Evolutionary conservation across 2,888 invertebrate species (phyloP).

Genomic region (Mimumesa dahlbomi): DNA sequence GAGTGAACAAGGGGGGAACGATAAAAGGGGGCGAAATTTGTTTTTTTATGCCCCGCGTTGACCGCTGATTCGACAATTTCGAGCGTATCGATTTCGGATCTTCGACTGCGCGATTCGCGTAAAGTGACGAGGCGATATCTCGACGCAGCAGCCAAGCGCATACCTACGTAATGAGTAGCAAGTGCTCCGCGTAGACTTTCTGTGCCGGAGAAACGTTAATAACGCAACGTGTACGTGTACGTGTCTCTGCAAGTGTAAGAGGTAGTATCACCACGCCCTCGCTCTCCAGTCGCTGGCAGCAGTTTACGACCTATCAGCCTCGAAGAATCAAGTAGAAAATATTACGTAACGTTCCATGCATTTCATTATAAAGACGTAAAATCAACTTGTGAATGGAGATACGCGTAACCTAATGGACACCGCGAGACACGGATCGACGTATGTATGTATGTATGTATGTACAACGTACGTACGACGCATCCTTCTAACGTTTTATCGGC

Average conservation of each 20-base stretch:
- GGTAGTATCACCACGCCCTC: conserved; percentile 54
- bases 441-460: too few species aligned
- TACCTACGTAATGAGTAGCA: conserved; percentile 51
- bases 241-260: too few species aligned
- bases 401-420: not conserved
- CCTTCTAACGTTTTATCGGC: not conserved
- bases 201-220: conserved; percentile 53
- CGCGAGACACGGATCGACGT: not conserved
- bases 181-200: conserved; percentile 41
- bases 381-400: conserved; percentile 8
- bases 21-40: too few species aligned
- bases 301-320: conserved; percentile 10
- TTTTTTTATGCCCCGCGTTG: too few species aligned
- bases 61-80: too few species aligned
- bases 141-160: conserved; percentile 41
- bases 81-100: too few species aligned
- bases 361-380: conserved; percentile 1
- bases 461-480: too few species aligned
- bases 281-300: conserved; percentile 33
- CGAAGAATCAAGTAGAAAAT: conserved; percentile 10
- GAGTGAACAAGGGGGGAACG: too few species aligned
- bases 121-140: conserved; percentile 36
- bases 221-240: too few species aligned
- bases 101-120: conserved; percentile 5
- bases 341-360: conserved; percentile 20